Evolutionary conservation across 2,113 vertebrate genomes (phyloP).

Genomic region (Perognathus longimembris): DNA sequence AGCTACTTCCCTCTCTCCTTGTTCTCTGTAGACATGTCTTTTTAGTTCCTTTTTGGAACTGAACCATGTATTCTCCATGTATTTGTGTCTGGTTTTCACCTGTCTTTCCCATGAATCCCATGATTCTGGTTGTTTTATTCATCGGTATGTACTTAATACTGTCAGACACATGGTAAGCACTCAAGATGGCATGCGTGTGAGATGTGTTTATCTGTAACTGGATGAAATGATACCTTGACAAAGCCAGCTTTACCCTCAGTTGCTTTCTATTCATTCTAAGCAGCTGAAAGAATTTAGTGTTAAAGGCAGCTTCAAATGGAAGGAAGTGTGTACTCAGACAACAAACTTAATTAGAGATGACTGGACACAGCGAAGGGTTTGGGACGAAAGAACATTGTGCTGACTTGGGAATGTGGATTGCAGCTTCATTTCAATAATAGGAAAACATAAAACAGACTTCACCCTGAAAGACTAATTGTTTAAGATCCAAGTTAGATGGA

Average conservation of each 20-base stretch:
- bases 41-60: neutral
- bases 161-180: neutral
- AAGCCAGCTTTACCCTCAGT: neutral
- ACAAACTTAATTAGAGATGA: slow-evolving; percentile 9
- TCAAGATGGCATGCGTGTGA: neutral
- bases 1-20: neutral
- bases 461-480: slow-evolving; percentile 1
- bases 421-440: neutral
- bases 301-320: neutral
- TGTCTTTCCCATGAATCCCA: neutral
- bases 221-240: neutral
- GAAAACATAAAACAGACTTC: neutral
- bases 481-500: neutral
- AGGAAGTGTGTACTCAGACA: neutral
- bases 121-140: neutral
- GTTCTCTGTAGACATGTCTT: neutral
- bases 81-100: neutral
- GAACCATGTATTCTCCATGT: neutral
- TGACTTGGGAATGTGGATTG: neutral
- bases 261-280: neutral
- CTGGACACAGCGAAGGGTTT: neutral
- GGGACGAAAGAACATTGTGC: neutral
- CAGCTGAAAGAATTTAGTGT: slow-evolving; percentile 3
- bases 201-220: neutral
- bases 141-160: neutral